Base-by-base conservation (phyloP, 2,888 invertebrate species). In the Sinhomidia bicolor region DNA sequence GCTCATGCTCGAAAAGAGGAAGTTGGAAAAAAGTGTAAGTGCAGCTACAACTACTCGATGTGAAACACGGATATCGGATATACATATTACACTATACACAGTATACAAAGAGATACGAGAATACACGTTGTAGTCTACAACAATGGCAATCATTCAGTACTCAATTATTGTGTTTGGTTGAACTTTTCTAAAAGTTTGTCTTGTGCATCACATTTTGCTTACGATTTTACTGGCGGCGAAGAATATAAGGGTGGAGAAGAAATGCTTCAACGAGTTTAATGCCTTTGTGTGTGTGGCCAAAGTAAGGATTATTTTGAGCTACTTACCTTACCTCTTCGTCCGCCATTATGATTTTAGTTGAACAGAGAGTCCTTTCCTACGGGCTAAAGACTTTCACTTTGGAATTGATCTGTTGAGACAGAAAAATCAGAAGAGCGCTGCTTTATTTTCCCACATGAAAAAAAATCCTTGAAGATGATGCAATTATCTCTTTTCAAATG, bases 321-420 rank as follows among this genome's bases (percentile, higher is more conserved):
- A 95, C 97, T 94, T 95, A 97, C 97, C 97, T 97, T 95, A 97
- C 97, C 95, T 97, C 97, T 96, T 97, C 97, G 96, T 97, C 97
- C 95, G 97, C 97, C 97, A 97, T 97, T 95, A 94, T 96, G 87
- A 91, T 71, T 57, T 44, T 82, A 68, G 60, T 51, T 36, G 71
- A 57, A 74, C 17, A 36, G 80, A 86, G 86, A 86, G 86, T 86
- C 86, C 86, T 86, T 86, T 86, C 80, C 86, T 86, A 86, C 80
- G 86, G 86, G 80, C 86, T 71, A 86, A 86, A 86, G 86, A 86
- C 80, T 86, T 86, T 86, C 86, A 86, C 86, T 86, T 71, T 86
- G 91, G 88, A 91, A 90, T 88, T 90, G 89, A 91, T 90, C 91
- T 91, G 91, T 41, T 14, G 71, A 60, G 36, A 36, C n/a, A 74